A percentile compares a stretch with the other conserved stretches of the same genome.
phyloP scores from a whole-genome alignment of 1,140 invertebrate species.

The Ceratina calcarata region DNA sequence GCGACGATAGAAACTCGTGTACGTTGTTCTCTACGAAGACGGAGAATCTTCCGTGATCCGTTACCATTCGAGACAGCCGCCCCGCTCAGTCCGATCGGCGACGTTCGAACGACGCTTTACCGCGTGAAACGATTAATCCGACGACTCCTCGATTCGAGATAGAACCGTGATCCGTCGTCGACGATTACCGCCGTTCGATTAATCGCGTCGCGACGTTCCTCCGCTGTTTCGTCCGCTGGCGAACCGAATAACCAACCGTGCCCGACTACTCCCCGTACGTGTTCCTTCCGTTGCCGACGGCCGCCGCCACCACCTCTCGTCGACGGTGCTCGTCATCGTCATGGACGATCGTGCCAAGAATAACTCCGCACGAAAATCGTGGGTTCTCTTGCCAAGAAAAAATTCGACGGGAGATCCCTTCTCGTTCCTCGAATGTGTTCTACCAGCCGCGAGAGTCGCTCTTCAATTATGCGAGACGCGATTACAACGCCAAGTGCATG shows the following conservation, averaged over 20 bases:
- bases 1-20: too few relatives aligned
- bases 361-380: conserved; percentile 42
- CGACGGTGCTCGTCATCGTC: conserved; percentile 43
- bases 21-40: too few relatives aligned
- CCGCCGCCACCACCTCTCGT: conserved; percentile 36
- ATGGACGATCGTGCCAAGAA: conserved; percentile 58
- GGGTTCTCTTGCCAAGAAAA: conserved; percentile 54
- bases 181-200: conserved; percentile 12
- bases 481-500: too few relatives aligned
- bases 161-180: not conserved
- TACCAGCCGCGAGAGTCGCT: too few relatives aligned
- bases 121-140: too few relatives aligned
- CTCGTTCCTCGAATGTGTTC: not conserved
- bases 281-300: conserved; percentile 29
- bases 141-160: not conserved
- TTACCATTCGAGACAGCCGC: too few relatives aligned
- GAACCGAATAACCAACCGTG: conserved; percentile 53
- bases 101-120: too few relatives aligned
- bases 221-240: conserved; percentile 39
- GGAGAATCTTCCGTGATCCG: too few relatives aligned
- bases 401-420: conserved; percentile 8
- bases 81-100: too few relatives aligned
- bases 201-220: conserved; percentile 24
- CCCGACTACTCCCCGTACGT: conserved; percentile 22
- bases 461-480: too few relatives aligned